phyloP scores from a whole-genome alignment of 2,797 vertebrate species.

The Salarias fasciatus region DNA sequence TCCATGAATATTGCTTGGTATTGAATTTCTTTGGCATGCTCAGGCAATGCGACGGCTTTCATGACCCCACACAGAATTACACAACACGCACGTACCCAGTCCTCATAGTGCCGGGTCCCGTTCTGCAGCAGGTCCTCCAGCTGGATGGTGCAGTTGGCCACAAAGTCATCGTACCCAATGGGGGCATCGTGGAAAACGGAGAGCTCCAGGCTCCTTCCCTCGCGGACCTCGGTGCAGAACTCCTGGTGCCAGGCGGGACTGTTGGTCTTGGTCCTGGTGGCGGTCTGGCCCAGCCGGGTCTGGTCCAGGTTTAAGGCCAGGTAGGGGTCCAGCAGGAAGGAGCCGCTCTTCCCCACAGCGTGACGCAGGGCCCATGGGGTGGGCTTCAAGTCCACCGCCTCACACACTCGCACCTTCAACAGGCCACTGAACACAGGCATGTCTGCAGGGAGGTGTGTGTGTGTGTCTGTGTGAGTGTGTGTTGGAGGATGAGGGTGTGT shows the following conservation, averaged over 20 bases:
- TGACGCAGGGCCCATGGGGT: conserved; percentile 98
- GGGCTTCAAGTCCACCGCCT: conserved; percentile 97
- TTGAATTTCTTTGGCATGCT: conserved; percentile 9
- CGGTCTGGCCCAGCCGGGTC: conserved; percentile 95
- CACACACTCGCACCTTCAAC: conserved; percentile 97
- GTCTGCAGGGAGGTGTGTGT: conserved; percentile 67
- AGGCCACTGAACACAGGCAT: conserved; percentile 99
- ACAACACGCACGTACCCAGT: conserved; percentile 90
- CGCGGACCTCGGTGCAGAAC: conserved; percentile 96
- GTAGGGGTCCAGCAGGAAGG: conserved; percentile 97
- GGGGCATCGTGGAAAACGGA: conserved; percentile 98
- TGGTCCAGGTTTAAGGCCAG: conserved; percentile 98
- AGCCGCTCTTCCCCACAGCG: conserved; percentile 95
- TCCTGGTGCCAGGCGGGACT: conserved; percentile 98
- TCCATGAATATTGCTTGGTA: too few species aligned
- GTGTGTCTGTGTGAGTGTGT: conserved; percentile 5
- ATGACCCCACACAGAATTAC: not conserved
- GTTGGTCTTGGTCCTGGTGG: conserved; percentile 97
- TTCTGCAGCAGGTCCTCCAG: conserved; percentile 99
- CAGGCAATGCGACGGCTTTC: conserved; percentile 8
- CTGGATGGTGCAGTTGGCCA: conserved; percentile 99
- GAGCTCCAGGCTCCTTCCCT: conserved; percentile 96
- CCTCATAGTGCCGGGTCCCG: conserved; percentile 97
- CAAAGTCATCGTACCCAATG: conserved; percentile 99
- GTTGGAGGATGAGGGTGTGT: conserved; percentile 14